Evolutionary conservation across 2,797 vertebrate genomes (phyloP).

Genomic region (Mormyrus hasselquistii): DNA sequence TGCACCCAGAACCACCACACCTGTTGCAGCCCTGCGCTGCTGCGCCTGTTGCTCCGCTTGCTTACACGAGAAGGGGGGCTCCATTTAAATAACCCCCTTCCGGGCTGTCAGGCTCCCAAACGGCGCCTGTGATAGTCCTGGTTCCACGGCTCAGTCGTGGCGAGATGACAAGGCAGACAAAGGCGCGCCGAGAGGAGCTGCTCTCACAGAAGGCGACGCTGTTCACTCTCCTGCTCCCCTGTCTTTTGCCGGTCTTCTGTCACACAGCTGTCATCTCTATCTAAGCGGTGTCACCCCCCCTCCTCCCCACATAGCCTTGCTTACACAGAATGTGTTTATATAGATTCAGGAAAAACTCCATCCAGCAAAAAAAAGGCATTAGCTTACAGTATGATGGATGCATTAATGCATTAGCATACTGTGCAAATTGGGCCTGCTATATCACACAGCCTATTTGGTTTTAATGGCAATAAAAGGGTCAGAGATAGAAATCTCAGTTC

Average conservation of each 20-base stretch:
- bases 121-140: background rate
- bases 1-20: background rate
- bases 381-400: slow-evolving; percentile 28
- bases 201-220: slow-evolving; percentile 1
- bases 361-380: slow-evolving; percentile 45
- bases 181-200: background rate
- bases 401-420: background rate
- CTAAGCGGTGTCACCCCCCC: slow-evolving; percentile 57
- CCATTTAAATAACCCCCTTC: background rate
- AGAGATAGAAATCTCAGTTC: background rate
- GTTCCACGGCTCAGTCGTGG: background rate
- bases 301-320: slow-evolving; percentile 28
- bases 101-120: background rate
- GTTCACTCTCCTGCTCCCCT: slow-evolving; percentile 39
- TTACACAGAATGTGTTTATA: slow-evolving; percentile 38
- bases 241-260: slow-evolving; percentile 57
- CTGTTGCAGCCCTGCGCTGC: background rate
- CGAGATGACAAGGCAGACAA: slow-evolving; percentile 4
- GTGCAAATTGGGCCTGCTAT: background rate
- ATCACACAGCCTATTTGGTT: background rate
- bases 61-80: background rate
- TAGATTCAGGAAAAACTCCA: slow-evolving; percentile 45
- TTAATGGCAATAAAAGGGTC: background rate
- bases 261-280: slow-evolving; percentile 53
- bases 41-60: background rate